These are phyloP conservation scores for Lamellibrachia satsuma DNA, from an alignment of 2,888 invertebrate genomes.

Conservation along the genomic window DNA sequence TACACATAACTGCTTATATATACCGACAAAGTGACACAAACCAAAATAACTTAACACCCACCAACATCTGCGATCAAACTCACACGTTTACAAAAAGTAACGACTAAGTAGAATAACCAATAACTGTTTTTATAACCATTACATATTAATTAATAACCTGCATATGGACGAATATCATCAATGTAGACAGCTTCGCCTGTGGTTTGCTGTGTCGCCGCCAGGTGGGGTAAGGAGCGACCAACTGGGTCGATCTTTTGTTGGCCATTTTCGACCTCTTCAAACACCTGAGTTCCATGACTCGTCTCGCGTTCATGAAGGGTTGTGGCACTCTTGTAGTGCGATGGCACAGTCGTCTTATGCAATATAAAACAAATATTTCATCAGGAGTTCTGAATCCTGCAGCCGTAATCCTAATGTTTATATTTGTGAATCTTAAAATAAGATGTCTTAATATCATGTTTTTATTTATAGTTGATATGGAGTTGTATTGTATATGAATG, in stretches of 20 bases:
- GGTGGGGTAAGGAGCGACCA: slow-evolving; percentile 82
- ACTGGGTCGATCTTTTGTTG: slow-evolving; percentile 74
- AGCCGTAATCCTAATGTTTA: no score
- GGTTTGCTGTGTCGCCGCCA: slow-evolving; percentile 86
- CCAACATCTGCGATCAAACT: no score
- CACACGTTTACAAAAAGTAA: no score
- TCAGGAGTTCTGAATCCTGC: no score
- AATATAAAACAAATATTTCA: not conserved
- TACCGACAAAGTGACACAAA: no score
- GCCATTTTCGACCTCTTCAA: slow-evolving; percentile 57
- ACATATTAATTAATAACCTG: slow-evolving; percentile 59
- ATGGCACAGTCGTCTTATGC: not conserved
- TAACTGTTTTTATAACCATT: not conserved
- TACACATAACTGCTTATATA: not conserved
- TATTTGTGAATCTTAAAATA: no score
- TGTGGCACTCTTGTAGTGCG: slow-evolving; percentile 29
- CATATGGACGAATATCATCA: slow-evolving; percentile 83
- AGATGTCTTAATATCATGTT: no score
- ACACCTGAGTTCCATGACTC: slow-evolving; percentile 62
- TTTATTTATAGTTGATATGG: no score
- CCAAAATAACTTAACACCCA: no score
- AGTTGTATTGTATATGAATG: no score
- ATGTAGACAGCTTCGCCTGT: slow-evolving; percentile 90
- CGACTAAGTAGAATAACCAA: not conserved
- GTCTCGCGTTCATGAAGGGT: slow-evolving; percentile 20